phyloP scores from a whole-genome alignment of 2,888 invertebrate genomes.

The Drosophila kanekoi region DNA sequence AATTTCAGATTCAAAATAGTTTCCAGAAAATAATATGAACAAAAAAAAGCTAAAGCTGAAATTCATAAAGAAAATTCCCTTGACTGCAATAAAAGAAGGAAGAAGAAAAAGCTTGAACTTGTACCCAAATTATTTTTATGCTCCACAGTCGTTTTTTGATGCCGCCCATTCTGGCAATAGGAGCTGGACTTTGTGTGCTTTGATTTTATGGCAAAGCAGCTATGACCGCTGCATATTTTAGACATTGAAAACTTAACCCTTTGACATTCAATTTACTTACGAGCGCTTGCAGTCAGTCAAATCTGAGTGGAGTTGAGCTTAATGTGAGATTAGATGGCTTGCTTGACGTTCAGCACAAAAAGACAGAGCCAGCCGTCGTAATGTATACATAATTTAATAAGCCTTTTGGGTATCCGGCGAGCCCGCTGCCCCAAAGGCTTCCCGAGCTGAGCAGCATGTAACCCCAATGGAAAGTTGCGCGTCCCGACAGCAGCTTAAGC shows the following conservation, averaged over 20 bases:
- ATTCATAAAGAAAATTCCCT: slow-evolving; percentile 50
- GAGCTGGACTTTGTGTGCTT: slow-evolving; percentile 39
- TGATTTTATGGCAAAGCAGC: slow-evolving; percentile 58
- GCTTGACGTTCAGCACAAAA: slow-evolving; percentile 50
- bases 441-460: slow-evolving; percentile 50
- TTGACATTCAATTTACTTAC: slow-evolving; percentile 71
- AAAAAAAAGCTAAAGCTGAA: slow-evolving; percentile 20
- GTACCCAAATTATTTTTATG: slow-evolving; percentile 58
- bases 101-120: slow-evolving; percentile 40
- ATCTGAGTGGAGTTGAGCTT: slow-evolving; percentile 51
- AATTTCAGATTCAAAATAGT: slow-evolving; percentile 52
- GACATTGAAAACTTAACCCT: slow-evolving; percentile 61
- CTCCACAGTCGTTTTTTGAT: slow-evolving; percentile 37
- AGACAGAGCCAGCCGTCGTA: slow-evolving; percentile 19
- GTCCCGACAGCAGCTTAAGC: slow-evolving; percentile 61
- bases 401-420: slow-evolving; percentile 30
- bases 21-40: slow-evolving; percentile 10
- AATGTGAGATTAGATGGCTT: slow-evolving; percentile 65
- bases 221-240: slow-evolving; percentile 52
- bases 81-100: slow-evolving; percentile 58
- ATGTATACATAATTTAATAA: slow-evolving; percentile 75
- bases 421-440: slow-evolving; percentile 2
- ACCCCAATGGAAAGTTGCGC: slow-evolving; percentile 48
- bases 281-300: slow-evolving; percentile 45
- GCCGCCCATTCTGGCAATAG: slow-evolving; percentile 3